Base-by-base conservation (phyloP, 2,888 invertebrate genomes). In the Sussaba pulchella region DNA sequence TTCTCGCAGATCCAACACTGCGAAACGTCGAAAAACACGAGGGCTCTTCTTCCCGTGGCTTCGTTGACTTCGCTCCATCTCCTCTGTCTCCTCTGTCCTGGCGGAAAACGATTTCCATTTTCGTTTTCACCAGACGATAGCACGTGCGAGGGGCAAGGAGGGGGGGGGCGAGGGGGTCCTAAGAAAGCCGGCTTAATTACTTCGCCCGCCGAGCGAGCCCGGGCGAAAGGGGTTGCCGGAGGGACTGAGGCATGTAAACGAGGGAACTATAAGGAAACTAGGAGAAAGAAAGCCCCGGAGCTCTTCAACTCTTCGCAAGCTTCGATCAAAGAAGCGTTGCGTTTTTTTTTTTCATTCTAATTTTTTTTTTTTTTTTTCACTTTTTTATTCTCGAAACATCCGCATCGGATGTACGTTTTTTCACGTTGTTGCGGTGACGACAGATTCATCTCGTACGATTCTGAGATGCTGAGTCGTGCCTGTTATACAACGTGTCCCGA, bases 91-190 rank as follows among this genome's bases (percentile, higher is more conserved):
- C n/a, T n/a, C n/a, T n/a, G n/a, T n/a, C n/a, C n/a, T n/a, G n/a
- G 54, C 41, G 63, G 63, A 63, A 57, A 81, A 77, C 64, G 77
- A 77, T 81, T 77, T 81, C 70, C 81, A 81, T 81, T 81, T 81
- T 81, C 81, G 77, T 81, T 81, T 70, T 73, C 69, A 43, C 67
- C 72, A 54, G 67, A 52, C 45, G 43, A 69, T 39, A 24, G 45
- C 43, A 36, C 45, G 63, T 24, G 54, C n/a, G 64, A 43, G 73
- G n/a, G n/a, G n/a, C n/a, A n/a, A n/a, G n/a, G n/a, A n/a, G n/a
- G n/a, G n/a, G n/a, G n/a, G n/a, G n/a, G n/a, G n/a, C n/a, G n/a
- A n/a, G n/a, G n/a, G 50, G 31, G 64, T 73, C 57, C 67, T 73
- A 73, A 76, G 75, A 72, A 67, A 67, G 72, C 69, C 72, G 41